phyloP scores from a whole-genome alignment of 2,797 vertebrate species.

The Malacoctenus gilli region DNA sequence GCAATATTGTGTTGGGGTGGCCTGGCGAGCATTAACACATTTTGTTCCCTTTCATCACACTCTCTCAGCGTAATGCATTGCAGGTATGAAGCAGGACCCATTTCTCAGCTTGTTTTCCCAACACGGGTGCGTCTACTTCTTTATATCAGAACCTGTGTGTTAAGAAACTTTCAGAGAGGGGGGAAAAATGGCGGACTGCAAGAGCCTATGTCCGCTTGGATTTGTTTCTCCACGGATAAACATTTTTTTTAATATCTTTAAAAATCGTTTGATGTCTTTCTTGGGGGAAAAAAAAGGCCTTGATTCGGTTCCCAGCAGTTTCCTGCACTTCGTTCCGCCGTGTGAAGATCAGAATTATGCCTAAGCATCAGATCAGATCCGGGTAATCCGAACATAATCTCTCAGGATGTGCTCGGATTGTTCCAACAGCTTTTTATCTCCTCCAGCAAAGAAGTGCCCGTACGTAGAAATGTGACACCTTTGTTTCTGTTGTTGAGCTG shows the following conservation, averaged over 20 bases:
- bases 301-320: conserved; percentile 16
- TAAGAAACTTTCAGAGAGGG: too few relatives aligned
- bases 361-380: conserved; percentile 40
- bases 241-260: conserved; percentile 13
- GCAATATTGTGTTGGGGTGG: conserved; percentile 29
- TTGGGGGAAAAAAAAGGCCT: background rate
- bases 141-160: background rate
- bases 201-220: too few relatives aligned
- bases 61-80: conserved; percentile 24
- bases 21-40: conserved; percentile 26
- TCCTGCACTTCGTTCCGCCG: conserved; percentile 5
- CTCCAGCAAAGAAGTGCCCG: conserved; percentile 11
- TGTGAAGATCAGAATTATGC: conserved; percentile 28
- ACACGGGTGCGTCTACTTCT: background rate
- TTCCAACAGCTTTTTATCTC: conserved; percentile 30
- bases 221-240: background rate
- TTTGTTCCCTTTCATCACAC: conserved; percentile 31
- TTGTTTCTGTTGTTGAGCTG: conserved; percentile 11
- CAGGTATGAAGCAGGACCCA: background rate
- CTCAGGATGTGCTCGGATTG: conserved; percentile 31
- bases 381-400: conserved; percentile 45
- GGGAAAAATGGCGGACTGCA: too few relatives aligned
- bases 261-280: conserved; percentile 26
- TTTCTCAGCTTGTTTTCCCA: too few relatives aligned
- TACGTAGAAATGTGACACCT: background rate